These are phyloP conservation scores for Anastatus disparis DNA, from an alignment of 1,140 invertebrate genomes.

Conservation along the genomic window DNA sequence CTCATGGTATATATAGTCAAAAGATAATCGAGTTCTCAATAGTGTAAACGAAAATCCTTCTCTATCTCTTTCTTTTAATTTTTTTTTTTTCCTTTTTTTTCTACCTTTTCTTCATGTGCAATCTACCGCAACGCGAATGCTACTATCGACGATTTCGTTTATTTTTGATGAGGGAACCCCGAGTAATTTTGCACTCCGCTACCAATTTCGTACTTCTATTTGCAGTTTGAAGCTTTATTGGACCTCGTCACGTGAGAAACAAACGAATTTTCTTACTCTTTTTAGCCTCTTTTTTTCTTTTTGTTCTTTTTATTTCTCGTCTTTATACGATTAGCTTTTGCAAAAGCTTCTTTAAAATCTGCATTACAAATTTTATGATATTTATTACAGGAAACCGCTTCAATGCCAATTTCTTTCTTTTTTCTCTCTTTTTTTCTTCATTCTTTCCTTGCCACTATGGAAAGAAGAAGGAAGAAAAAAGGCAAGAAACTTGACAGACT, in stretches of 20 bases:
- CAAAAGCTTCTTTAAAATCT: conserved; percentile 18
- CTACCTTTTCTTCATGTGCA: no score
- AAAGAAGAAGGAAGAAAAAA: background rate
- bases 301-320: no score
- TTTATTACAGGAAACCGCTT: conserved; percentile 8
- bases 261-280: conserved; percentile 44
- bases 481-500: background rate
- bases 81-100: no score
- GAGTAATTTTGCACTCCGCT: conserved; percentile 53
- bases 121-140: conserved; percentile 41
- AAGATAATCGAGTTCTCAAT: conserved; percentile 39
- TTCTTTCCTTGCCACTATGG: no score
- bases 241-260: conserved; percentile 54
- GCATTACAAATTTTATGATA: conserved; percentile 37
- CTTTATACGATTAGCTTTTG: conserved; percentile 14
- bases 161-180: conserved; percentile 38
- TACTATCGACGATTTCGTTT: conserved; percentile 32
- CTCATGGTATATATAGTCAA: background rate
- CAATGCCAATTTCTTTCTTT: no score
- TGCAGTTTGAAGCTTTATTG: conserved; percentile 62
- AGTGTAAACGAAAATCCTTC: conserved; percentile 44
- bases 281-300: no score
- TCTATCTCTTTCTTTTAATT: no score
- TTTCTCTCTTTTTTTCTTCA: no score
- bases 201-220: conserved; percentile 57